Evolutionary conservation across 2,888 invertebrate species (phyloP).

Genomic region (Orchesellides sinensis): DNA sequence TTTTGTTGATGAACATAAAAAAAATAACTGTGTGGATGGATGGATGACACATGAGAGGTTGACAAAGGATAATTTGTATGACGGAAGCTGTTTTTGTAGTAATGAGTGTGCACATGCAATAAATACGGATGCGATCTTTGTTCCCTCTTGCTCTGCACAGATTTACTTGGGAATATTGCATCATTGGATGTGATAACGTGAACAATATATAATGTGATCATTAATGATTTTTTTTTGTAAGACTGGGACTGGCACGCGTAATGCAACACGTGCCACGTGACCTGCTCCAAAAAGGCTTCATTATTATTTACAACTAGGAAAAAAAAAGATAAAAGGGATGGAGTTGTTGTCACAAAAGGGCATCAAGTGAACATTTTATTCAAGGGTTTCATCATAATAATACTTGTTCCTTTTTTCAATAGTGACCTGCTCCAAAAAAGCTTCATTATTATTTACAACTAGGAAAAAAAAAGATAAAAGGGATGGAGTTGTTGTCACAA

Average conservation of each 20-base stretch:
- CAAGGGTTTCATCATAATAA: too few relatives aligned
- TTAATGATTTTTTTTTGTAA: not conserved
- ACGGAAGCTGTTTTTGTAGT: not conserved
- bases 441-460: slow-evolving; percentile 21
- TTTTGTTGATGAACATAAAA: slow-evolving; percentile 40
- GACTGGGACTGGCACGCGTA: slow-evolving; percentile 6
- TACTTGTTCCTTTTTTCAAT: too few relatives aligned
- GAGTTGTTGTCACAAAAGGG: too few relatives aligned
- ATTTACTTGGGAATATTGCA: not conserved
- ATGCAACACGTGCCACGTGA: slow-evolving; percentile 61
- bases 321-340: too few relatives aligned
- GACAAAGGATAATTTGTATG: too few relatives aligned
- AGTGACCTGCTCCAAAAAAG: slow-evolving; percentile 42
- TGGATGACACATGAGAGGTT: slow-evolving; percentile 14
- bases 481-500: too few relatives aligned
- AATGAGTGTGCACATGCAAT: too few relatives aligned
- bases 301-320: slow-evolving; percentile 22
- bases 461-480: too few relatives aligned
- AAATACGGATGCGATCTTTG: too few relatives aligned
- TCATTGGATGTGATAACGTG: too few relatives aligned
- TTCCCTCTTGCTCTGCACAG: not conserved
- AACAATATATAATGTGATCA: too few relatives aligned
- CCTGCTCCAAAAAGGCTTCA: slow-evolving; percentile 13
- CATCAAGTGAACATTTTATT: not conserved
- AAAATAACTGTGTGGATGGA: too few relatives aligned